Base-by-base conservation (phyloP, 2,888 invertebrate genomes). In the Eurois occulta region DNA sequence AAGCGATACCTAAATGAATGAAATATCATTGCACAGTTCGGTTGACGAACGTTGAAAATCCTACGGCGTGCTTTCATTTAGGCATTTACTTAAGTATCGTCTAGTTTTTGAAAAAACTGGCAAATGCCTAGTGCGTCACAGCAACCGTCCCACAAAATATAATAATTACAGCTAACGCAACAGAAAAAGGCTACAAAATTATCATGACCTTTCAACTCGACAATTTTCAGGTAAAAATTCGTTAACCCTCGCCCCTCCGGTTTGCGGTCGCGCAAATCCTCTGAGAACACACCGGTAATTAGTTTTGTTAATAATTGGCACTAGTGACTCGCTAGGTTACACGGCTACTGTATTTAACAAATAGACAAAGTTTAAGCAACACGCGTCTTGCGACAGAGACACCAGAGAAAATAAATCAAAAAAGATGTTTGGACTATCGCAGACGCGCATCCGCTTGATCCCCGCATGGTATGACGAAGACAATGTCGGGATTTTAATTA, bases 231-330 rank as follows among this genome's bases (percentile, higher is more conserved):
- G 62, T 69, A 67, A 72, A 60, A 67, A 70, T 28, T 74, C 38
- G 46, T 68, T 18, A 67, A 70, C 78, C 32, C 18, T 65, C 18
- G n/a, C 43, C 41, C 21, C 70, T n/a, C 69, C 16, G 72, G 66
- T 77, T 86, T 18, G 58, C 35, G 52, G 62, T 72, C 64, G 46
- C 60, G 28, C 70, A 76, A 74, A 80, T 80, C 87, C 78, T 68
- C 24, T 41, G 87, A 67, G 85, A 78, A 72, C 72, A 60, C 71
- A 76, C 71, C 46, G 16, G 69, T 85, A 84, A 84, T 85, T 85
- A 84, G 87, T 85, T 86, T 75, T 48, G 74, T 71, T 80, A 83
- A 55, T 72, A 87, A 85, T 65, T 78, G 66, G 55, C 80, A 52
- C 35, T 75, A 78, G 72, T 52, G 80, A 80, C 87, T 80, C 16